These are phyloP conservation scores for Craniophora ligustri DNA, from an alignment of 2,888 invertebrate species.

Conservation along the genomic window DNA sequence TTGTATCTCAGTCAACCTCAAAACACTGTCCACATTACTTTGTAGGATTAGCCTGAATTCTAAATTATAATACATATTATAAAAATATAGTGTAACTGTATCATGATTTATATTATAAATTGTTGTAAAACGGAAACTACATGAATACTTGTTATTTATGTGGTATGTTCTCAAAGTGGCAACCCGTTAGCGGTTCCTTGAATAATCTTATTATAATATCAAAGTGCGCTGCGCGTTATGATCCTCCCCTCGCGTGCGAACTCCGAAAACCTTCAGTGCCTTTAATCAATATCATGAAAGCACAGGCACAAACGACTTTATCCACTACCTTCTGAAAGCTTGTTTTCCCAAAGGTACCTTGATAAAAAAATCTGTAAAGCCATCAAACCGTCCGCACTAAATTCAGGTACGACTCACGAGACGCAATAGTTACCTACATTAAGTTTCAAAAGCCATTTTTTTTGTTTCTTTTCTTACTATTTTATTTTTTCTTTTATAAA, in stretches of 20 bases:
- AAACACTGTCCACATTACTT: neutral
- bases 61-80: no score
- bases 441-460: slow-evolving; percentile 48
- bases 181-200: slow-evolving; percentile 67
- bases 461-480: slow-evolving; percentile 29
- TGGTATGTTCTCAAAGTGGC: slow-evolving; percentile 53
- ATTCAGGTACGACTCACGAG: slow-evolving; percentile 61
- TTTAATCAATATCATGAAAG: slow-evolving; percentile 79
- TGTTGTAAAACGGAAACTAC: slow-evolving; percentile 23
- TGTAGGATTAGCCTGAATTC: no score
- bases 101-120: slow-evolving; percentile 3
- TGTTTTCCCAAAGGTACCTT: slow-evolving; percentile 68
- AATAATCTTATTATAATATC: slow-evolving; percentile 79
- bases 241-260: slow-evolving; percentile 81
- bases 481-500: slow-evolving; percentile 36
- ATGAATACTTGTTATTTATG: slow-evolving; percentile 53
- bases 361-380: slow-evolving; percentile 72
- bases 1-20: neutral
- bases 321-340: slow-evolving; percentile 71
- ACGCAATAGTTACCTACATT: slow-evolving; percentile 56
- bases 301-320: slow-evolving; percentile 78
- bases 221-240: slow-evolving; percentile 76
- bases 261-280: slow-evolving; percentile 75
- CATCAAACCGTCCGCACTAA: slow-evolving; percentile 69
- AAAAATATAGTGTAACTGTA: no score